Base-by-base conservation (phyloP, 2,888 invertebrate genomes). In the Aleiodes leptofemur region DNA sequence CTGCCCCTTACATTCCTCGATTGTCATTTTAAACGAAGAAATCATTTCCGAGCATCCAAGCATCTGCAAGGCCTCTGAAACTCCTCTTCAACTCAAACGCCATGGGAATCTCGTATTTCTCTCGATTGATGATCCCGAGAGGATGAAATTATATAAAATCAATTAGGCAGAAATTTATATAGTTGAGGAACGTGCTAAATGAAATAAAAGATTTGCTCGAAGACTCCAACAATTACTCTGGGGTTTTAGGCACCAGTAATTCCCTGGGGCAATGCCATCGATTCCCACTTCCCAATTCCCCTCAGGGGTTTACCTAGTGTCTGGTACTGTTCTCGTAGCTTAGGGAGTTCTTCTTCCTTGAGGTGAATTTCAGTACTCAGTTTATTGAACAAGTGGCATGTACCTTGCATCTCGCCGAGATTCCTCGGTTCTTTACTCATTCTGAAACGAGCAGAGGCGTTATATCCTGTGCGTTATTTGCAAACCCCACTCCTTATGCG, bases 21-120 rank as follows among this genome's bases (percentile, higher is more conserved):
- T 90, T 91, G 93, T 92, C 82, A 93, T 93, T 81, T 96, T 95
- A 0, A 95, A 94, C 79, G 95, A 94, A 72, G 92, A 92, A 11
- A 97, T 90, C 13, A 93, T 88, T 64, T 91, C 90, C 68, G 96
- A 90, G 90, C 97, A 97, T 86, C 97, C 97, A 97, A 57, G 91
- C 88, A 0, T 89, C 85, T 3, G 92, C 91, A 68, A 96, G 91
- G 69, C 91, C 91, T 81, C 92, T 91, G 78, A 93, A 91, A 68
- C 91, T 90, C 8, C 90, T 89, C 16, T 90, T 86, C 88, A 94
- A 92, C 77, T 93, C 92, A 11, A 92, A 91, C 57, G 93, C 90
- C 71, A 96, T 89, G 71, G 93, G 91, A 0, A 96, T 94, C 80
- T 94, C 94, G 86, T 96, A 96, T 86, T 96, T 96, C 76, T 91